A percentile compares a stretch with the other conserved stretches of the same genome.
These are phyloP conservation scores for Elysia chlorotica DNA, from an alignment of 1,140 invertebrate species.

Conservation along the genomic window DNA sequence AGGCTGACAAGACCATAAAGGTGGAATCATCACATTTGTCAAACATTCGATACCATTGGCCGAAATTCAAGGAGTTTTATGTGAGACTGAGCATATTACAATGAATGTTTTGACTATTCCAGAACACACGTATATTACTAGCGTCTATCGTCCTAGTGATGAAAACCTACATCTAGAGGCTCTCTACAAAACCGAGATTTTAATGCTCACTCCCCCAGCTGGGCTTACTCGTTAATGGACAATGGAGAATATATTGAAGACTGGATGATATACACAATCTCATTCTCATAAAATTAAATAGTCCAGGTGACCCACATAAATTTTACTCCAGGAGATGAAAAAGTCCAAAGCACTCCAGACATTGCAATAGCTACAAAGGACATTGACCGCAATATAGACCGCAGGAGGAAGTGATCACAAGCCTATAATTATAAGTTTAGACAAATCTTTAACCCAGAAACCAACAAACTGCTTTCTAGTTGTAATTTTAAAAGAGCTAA, in stretches of 20 bases:
- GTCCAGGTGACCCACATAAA: not conserved
- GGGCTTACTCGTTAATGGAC: not conserved
- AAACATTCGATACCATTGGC: not conserved
- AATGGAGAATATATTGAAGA: not conserved
- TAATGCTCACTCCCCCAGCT: not conserved
- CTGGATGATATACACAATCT: not conserved
- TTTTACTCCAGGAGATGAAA: constrained; percentile 1
- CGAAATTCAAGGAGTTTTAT: not conserved
- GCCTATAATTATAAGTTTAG: no score
- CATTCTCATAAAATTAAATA: not conserved
- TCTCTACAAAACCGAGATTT: not conserved
- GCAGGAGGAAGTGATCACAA: no score
- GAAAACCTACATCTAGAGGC: not conserved
- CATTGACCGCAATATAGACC: no score
- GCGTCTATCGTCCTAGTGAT: not conserved
- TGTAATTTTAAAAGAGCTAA: no score
- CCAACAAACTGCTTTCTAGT: no score
- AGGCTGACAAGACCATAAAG: not conserved
- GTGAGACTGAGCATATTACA: not conserved
- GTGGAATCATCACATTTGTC: not conserved
- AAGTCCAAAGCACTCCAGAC: no score
- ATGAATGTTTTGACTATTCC: not conserved
- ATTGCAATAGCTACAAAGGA: no score
- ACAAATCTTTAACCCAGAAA: no score
- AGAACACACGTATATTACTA: not conserved